A percentile compares a stretch with the other conserved stretches of the same genome.
phyloP scores from a whole-genome alignment of 23 tunicate species.

The Halocynthia aurantium region DNA sequence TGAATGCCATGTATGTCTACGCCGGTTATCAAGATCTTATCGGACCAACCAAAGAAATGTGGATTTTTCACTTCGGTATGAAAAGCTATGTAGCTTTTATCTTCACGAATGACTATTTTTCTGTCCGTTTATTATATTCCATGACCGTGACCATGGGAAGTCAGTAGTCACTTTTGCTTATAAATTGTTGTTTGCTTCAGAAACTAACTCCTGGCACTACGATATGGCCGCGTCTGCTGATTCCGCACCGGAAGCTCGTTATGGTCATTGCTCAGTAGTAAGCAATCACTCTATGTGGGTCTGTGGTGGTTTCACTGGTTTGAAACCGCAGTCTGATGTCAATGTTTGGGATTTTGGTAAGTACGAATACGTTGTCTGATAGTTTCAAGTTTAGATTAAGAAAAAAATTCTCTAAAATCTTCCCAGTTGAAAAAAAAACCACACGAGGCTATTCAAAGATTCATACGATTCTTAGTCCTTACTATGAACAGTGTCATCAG shows the following conservation, averaged over 20 bases:
- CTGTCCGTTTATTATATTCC: no score
- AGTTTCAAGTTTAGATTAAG: no score
- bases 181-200: not conserved
- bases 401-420: no score
- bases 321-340: slow-evolving; percentile 19
- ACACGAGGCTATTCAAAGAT: no score
- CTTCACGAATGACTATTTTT: no score
- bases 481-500: no score
- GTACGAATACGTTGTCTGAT: not conserved
- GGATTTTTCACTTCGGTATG: slow-evolving; percentile 41
- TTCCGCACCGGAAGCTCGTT: slow-evolving; percentile 30
- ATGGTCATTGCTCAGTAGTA: slow-evolving; percentile 68
- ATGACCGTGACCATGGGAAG: no score
- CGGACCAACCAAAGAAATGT: slow-evolving; percentile 64
- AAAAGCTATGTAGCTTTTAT: no score
- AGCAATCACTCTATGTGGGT: slow-evolving; percentile 59
- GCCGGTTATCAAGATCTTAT: slow-evolving; percentile 83
- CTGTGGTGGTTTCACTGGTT: slow-evolving; percentile 84
- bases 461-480: no score
- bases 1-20: slow-evolving; percentile 45
- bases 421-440: no score
- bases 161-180: no score
- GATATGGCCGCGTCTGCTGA: slow-evolving; percentile 18
- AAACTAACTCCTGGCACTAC: slow-evolving; percentile 16
- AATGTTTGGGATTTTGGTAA: slow-evolving; percentile 24